Percentiles rank a stretch among this genome's conserved stretches.
Conservation (phyloP, 2,113 vertebrate species). For the Gopherus evgoodei region DNA sequence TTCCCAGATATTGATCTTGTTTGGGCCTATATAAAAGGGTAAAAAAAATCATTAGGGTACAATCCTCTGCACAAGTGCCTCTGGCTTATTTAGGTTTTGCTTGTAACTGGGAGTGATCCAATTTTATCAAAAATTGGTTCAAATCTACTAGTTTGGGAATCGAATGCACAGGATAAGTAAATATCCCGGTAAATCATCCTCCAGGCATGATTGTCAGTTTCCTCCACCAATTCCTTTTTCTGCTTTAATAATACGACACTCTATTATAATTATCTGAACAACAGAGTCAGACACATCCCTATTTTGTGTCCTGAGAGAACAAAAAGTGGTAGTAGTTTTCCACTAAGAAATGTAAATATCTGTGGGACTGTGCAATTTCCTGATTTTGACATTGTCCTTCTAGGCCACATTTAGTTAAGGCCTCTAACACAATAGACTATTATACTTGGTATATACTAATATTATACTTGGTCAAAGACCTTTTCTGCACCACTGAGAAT, state of each 20-base stretch:
- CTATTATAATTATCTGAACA: not conserved
- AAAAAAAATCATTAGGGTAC: not conserved
- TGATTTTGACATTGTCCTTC: not conserved
- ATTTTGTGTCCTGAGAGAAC: not conserved
- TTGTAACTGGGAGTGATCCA: not conserved
- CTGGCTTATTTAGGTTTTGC: not conserved
- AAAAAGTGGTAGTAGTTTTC: not conserved
- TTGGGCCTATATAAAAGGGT: no score
- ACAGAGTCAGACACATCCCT: not conserved
- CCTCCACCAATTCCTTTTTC: not conserved
- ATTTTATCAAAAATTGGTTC: not conserved
- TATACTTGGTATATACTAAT: not conserved
- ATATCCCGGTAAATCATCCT: not conserved
- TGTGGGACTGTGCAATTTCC: not conserved
- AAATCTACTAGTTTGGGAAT: not conserved
- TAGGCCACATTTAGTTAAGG: not conserved
- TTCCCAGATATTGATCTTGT: not conserved
- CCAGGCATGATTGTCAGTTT: not conserved
- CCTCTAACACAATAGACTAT: not conserved
- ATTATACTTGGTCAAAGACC: not conserved
- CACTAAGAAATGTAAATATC: not conserved
- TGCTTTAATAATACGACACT: not conserved
- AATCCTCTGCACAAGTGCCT: not conserved
- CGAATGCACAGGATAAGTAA: not conserved
- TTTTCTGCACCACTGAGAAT: not conserved